A percentile compares a stretch with the other conserved stretches of the same genome.
phyloP scores from a whole-genome alignment of 2,113 vertebrate genomes.

The Heloderma charlesbogerti region DNA sequence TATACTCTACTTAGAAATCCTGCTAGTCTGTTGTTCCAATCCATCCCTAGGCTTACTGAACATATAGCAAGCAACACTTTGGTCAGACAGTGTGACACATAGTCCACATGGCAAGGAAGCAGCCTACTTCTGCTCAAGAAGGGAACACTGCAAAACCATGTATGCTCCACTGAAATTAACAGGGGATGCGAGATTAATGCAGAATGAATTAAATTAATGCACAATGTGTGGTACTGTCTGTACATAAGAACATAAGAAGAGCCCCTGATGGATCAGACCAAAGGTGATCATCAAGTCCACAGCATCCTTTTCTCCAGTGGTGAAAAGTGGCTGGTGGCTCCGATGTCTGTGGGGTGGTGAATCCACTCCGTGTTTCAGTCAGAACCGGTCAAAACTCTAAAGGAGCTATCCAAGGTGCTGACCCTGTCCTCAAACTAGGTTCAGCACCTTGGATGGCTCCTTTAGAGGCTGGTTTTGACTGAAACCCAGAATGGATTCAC shows the following conservation, averaged over 20 bases:
- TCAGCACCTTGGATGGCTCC: no score
- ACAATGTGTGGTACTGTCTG: neutral
- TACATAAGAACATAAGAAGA: neutral
- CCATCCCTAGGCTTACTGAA: conserved; percentile 2
- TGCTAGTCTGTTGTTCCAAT: conserved; percentile 22
- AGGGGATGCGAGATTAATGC: no score
- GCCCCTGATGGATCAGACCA: no score
- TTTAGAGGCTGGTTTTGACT: no score
- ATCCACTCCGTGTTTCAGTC: no score
- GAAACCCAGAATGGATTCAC: no score
- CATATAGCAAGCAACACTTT: neutral
- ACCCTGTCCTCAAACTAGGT: no score
- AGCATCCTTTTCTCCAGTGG: neutral
- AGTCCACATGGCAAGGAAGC: neutral
- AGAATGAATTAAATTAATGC: neutral
- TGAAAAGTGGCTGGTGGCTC: no score
- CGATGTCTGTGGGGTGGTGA: no score
- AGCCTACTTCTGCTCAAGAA: neutral
- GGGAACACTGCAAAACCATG: neutral
- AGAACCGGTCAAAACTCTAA: no score
- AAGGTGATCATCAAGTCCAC: no score
- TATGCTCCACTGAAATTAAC: neutral
- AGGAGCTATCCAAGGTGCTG: no score
- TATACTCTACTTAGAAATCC: conserved; percentile 1
- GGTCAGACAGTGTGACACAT: accelerated